A percentile compares a stretch with the other conserved stretches of the same genome.
Evolutionary conservation across 2,113 vertebrate genomes (phyloP).

Genomic region (Electrona antarctica): DNA sequence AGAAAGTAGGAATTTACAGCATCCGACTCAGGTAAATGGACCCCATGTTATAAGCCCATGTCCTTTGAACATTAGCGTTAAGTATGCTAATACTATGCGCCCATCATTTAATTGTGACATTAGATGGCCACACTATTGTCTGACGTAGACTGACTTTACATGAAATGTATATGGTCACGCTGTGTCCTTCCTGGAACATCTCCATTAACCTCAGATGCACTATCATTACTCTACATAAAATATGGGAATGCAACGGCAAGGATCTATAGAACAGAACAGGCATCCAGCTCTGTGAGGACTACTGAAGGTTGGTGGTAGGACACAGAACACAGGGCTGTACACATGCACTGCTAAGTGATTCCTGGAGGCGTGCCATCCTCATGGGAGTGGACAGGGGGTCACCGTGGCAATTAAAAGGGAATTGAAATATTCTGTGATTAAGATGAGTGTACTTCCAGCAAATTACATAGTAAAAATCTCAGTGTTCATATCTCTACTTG

Average conservation of each 20-base stretch:
- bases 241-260: conserved; percentile 8
- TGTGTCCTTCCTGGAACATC: conserved; percentile 10
- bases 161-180: neutral
- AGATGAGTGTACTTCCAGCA: conserved; percentile 18
- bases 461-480: neutral
- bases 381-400: conserved; percentile 31
- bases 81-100: too few relatives aligned
- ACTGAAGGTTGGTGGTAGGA: conserved; percentile 44
- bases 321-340: conserved; percentile 7
- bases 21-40: neutral
- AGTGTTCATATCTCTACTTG: too few relatives aligned
- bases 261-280: conserved; percentile 15
- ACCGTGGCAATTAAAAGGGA: conserved; percentile 34
- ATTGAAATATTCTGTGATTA: conserved; percentile 24
- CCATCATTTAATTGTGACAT: neutral
- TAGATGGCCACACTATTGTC: conserved; percentile 7
- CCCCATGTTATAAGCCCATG: neutral
- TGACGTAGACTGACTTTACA: conserved; percentile 6
- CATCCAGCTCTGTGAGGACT: conserved; percentile 6
- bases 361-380: conserved; percentile 39
- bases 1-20: conserved; percentile 2
- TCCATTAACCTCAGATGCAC: conserved; percentile 7
- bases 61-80: neutral
- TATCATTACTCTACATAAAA: neutral
- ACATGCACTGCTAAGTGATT: conserved; percentile 46